Evolutionary conservation across 2,797 vertebrate genomes (phyloP), one percentile per base, ranked within the genome.

Genomic region (Sebastiscus albofasciatus): DNA sequence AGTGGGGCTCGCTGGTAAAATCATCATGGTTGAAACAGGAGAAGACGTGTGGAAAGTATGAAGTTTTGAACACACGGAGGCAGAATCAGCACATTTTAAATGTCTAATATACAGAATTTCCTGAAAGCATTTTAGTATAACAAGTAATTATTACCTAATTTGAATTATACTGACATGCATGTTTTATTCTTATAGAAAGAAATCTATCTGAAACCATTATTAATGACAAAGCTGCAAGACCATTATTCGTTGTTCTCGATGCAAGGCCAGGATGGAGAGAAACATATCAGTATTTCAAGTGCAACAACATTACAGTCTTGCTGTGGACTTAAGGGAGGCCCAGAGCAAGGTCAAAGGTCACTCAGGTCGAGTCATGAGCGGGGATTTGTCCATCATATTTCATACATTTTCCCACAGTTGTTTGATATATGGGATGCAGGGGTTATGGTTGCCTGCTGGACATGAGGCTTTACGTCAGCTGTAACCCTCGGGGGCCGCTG

Each of bases 21-120:
- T 79, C 91, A 95, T 95, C 91, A 95, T 22, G 88, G 76, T 69
- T 86, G 82, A 85, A 92, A 93, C 62, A 77, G 72, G 82, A 92
- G 83, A 90, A 77, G 77, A 76, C 20, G 77, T 81, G 80, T 89
- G 92, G 88, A 95, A 93, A 93, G 59, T 87, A 84, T 88, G 82
- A 90, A 85, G 54, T 33, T 85, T 52, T 72, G 62, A 86, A 39
- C 60, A 52, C 56, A 27, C 18, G 16, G 31, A 56, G 46, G 77
- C 82, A 65, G 70, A 83, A 70, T 93, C 88, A 90, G 86, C 87
- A 82, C 29, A 54, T 84, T 90, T 89, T 62, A 27, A 22, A 14
- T 49, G 52, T 70, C 9, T 67, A 24, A 77, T 80, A 8, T 5
- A 60, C 5, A 59, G 59, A 39, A 67, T 66, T 55, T 31, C 27